Evolutionary conservation across 2,113 vertebrate species (phyloP).

Genomic region (Percina caprodes): DNA sequence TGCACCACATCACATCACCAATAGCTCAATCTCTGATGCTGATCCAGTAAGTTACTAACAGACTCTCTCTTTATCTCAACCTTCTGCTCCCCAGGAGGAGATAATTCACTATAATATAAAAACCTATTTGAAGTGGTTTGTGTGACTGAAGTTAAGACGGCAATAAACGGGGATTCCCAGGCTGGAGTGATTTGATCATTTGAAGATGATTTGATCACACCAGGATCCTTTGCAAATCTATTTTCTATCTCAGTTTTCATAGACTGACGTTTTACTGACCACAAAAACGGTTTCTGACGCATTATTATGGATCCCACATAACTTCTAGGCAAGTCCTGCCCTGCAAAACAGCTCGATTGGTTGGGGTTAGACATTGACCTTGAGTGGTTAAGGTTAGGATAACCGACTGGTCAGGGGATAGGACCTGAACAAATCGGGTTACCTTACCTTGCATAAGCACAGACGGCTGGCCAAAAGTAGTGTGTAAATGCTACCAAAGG

Average conservation of each 20-base stretch:
- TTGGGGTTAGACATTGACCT: no score
- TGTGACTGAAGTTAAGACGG: conserved; percentile 20
- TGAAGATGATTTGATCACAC: conserved; percentile 31
- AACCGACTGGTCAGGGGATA: no score
- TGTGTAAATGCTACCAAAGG: no score
- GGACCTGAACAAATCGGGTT: no score
- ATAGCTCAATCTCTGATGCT: conserved; percentile 55
- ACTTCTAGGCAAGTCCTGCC: no score
- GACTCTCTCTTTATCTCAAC: conserved; percentile 66
- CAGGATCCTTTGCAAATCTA: conserved; percentile 14
- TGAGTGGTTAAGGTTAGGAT: no score
- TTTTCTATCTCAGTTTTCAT: conserved; percentile 27
- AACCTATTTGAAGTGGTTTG: conserved; percentile 64
- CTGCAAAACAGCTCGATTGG: no score
- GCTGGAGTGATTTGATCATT: conserved; percentile 34
- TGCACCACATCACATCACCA: conserved; percentile 67
- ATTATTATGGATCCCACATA: no score
- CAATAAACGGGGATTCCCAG: conserved; percentile 12
- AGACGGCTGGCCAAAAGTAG: no score
- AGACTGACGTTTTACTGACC: background rate
- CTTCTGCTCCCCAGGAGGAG: conserved; percentile 46
- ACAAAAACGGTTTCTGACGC: background rate
- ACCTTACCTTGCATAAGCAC: no score
- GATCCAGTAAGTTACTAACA: conserved; percentile 65
- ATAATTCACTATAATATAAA: conserved; percentile 59